These are phyloP conservation scores for Ichneumoninae sp. DNA, from an alignment of 2,888 invertebrate species.

Conservation along the genomic window DNA sequence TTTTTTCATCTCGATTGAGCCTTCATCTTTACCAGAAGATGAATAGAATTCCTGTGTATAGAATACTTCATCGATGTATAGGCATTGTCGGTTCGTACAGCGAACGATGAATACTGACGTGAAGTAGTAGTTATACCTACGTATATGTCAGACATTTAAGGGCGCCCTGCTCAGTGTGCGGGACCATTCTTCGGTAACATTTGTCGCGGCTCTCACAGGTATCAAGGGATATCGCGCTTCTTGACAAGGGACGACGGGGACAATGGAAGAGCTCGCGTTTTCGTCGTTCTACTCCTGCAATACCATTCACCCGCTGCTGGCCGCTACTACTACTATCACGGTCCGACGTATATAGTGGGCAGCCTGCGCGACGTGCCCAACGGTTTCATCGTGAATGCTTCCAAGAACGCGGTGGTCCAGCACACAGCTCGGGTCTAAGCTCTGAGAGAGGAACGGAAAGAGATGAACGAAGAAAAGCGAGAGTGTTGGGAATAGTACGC, in stretches of 20 bases:
- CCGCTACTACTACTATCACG: conserved; percentile 25
- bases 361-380: conserved; percentile 28
- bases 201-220: conserved; percentile 65
- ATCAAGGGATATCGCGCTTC: conserved; percentile 69
- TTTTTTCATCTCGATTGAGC: conserved; percentile 3
- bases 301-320: conserved; percentile 25
- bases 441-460: conserved; percentile 9
- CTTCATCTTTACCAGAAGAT: neutral
- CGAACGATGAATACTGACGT: conserved; percentile 10
- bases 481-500: conserved; percentile 18
- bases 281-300: conserved; percentile 55
- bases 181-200: conserved; percentile 73
- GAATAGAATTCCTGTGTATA: conserved; percentile 2
- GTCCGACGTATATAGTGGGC: conserved; percentile 36
- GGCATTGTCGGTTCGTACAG: neutral
- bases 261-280: conserved; percentile 73
- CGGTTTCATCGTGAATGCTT: conserved; percentile 68
- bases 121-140: neutral
- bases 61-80: neutral
- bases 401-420: conserved; percentile 65
- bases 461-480: neutral
- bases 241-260: conserved; percentile 76
- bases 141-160: conserved; percentile 10
- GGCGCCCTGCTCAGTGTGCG: conserved; percentile 14
- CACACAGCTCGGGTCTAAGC: conserved; percentile 25